A percentile compares a stretch with the other conserved stretches of the same genome.
Evolutionary conservation across 1,140 invertebrate genomes (phyloP).

Genomic region (Scaptodrosophila lebanonensis): DNA sequence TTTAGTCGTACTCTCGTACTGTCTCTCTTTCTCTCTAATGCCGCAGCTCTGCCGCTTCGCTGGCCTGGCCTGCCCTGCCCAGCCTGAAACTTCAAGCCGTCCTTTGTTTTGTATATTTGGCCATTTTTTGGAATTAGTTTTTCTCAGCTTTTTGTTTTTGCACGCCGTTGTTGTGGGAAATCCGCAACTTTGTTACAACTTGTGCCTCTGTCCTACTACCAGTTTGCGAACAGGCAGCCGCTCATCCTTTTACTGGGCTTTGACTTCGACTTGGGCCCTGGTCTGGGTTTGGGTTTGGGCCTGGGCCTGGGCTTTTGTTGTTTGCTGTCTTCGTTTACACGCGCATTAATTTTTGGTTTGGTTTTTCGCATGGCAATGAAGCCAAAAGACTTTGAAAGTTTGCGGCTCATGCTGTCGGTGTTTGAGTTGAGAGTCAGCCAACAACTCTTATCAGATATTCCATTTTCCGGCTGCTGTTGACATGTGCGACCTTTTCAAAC

Average conservation of each 20-base stretch:
- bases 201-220: not conserved
- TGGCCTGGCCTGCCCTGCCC: too few species aligned
- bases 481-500: constrained; percentile 32
- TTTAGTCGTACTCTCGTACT: constrained; percentile 12
- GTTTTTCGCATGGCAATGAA: constrained; percentile 14
- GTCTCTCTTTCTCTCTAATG: too few species aligned
- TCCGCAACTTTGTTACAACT: constrained; percentile 40
- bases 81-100: not conserved
- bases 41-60: too few species aligned
- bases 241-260: too few species aligned
- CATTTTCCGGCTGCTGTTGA: constrained; percentile 40
- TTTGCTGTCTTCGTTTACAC: constrained; percentile 45
- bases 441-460: constrained; percentile 16
- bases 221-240: too few species aligned
- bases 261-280: too few species aligned
- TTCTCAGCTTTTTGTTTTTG: constrained; percentile 10
- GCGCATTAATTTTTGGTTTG: constrained; percentile 50
- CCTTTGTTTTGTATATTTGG: constrained; percentile 22
- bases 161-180: too few species aligned
- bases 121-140: constrained; percentile 41
- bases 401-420: constrained; percentile 24
- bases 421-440: too few species aligned
- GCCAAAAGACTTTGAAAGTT: constrained; percentile 36
- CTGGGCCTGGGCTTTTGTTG: constrained; percentile 24
- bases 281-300: too few species aligned